Percentiles rank a stretch among this genome's conserved stretches.
Evolutionary conservation across 2,797 vertebrate genomes (phyloP).

Genomic region (Argentina silus): DNA sequence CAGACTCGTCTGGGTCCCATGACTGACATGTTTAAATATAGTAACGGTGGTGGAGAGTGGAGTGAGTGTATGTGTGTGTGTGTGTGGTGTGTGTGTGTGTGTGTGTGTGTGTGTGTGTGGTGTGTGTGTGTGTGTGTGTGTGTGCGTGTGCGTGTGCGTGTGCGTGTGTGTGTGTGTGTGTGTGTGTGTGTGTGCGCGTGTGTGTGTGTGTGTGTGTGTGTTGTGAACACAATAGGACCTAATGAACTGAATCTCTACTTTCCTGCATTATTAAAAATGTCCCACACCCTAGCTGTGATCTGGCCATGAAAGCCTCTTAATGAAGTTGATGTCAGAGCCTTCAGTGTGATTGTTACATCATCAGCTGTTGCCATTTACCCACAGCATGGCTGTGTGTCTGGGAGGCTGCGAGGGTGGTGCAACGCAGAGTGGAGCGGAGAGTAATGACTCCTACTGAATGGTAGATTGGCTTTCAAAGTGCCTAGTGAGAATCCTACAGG

Average conservation of each 20-base stretch:
- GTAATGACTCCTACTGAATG: not conserved
- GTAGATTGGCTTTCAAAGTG: not conserved
- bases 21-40: slow-evolving; percentile 49
- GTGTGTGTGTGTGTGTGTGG: not conserved
- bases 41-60: slow-evolving; percentile 10
- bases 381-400: not conserved
- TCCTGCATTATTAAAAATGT: slow-evolving; percentile 40
- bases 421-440: not conserved
- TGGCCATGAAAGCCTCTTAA: slow-evolving; percentile 10
- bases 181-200: not conserved
- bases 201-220: slow-evolving; percentile 1
- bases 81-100: not conserved
- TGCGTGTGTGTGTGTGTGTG: not conserved
- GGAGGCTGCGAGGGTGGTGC: not conserved
- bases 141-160: not conserved
- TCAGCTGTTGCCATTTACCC: slow-evolving; percentile 18
- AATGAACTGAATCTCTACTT: slow-evolving; percentile 36
- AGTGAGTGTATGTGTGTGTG: slow-evolving; percentile 12
- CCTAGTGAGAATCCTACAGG: not conserved
- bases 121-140: not conserved
- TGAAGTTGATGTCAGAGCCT: slow-evolving; percentile 6
- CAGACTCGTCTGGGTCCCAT: slow-evolving; percentile 11
- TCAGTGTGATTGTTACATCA: slow-evolving; percentile 25
- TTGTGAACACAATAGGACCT: slow-evolving; percentile 16
- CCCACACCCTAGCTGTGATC: not conserved